A percentile compares a stretch with the other conserved stretches of the same genome.
phyloP scores from a whole-genome alignment of 2,113 vertebrate species.

The Aptenodytes forsteri region DNA sequence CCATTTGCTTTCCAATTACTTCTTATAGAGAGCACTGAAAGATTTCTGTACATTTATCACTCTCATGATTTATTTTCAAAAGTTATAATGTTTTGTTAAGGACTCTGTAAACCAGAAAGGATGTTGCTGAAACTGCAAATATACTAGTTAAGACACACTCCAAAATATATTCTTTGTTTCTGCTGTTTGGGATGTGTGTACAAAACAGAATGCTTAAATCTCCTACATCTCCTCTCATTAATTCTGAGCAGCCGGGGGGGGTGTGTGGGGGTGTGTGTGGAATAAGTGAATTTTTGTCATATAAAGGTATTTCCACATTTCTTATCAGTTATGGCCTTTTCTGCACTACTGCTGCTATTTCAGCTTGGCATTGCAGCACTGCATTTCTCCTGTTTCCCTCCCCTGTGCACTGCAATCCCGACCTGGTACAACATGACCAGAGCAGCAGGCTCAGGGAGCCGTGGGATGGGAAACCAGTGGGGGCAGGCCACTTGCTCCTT shows the following conservation, averaged over 20 bases:
- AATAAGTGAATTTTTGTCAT: background rate
- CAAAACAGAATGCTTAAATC: background rate
- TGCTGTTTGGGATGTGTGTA: background rate
- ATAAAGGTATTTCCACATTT: background rate
- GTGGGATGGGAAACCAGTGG: accelerated
- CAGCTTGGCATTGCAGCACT: background rate
- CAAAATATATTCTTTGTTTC: background rate
- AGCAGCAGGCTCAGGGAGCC: background rate
- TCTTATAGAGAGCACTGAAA: background rate
- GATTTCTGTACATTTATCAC: background rate
- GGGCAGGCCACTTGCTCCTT: accelerated
- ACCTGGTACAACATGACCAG: accelerated
- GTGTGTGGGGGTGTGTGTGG: too few relatives aligned
- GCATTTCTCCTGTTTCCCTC: background rate
- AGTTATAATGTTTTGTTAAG: background rate
- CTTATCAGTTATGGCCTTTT: background rate
- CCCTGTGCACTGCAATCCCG: accelerated
- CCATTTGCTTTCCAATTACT: background rate
- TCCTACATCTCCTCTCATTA: background rate
- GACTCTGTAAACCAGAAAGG: background rate
- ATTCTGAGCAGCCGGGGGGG: background rate
- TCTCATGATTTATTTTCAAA: background rate
- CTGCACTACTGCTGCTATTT: background rate
- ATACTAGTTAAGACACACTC: background rate
- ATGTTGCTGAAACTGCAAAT: background rate